phyloP scores from a whole-genome alignment of 2,888 invertebrate genomes.

The Trissonchulus sp. region DNA sequence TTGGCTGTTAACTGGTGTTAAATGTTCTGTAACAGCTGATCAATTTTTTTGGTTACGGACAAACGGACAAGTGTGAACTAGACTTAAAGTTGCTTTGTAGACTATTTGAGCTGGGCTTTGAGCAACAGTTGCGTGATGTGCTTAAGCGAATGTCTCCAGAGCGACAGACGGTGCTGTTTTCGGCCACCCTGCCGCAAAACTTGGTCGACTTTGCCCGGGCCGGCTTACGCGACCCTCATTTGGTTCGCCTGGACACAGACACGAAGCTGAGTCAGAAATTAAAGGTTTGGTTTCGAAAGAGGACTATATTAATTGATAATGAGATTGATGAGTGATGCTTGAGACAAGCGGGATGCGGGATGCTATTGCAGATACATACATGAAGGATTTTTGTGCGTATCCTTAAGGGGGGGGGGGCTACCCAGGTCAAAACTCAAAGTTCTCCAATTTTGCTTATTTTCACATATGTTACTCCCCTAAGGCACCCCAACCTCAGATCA shows the following conservation, averaged over 20 bases:
- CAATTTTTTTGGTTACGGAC: not conserved
- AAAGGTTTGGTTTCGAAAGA: too few species aligned
- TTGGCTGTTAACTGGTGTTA: not conserved
- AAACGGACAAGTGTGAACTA: too few species aligned
- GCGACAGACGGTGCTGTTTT: slow-evolving; percentile 91
- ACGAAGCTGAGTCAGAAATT: slow-evolving; percentile 84
- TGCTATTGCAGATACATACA: too few species aligned
- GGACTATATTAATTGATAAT: too few species aligned
- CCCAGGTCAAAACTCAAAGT: too few species aligned
- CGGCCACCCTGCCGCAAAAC: slow-evolving; percentile 91
- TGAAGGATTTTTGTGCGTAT: too few species aligned
- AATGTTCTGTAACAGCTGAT: not conserved
- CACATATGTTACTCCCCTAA: too few species aligned
- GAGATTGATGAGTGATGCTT: too few species aligned
- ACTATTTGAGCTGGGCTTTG: slow-evolving; percentile 96
- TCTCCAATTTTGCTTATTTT: too few species aligned
- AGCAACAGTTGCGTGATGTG: slow-evolving; percentile 84
- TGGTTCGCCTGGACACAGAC: slow-evolving; percentile 77
- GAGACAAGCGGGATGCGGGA: too few species aligned
- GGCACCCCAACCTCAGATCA: too few species aligned
- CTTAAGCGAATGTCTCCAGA: slow-evolving; percentile 73
- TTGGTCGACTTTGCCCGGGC: slow-evolving; percentile 90
- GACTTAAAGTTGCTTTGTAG: slow-evolving; percentile 54
- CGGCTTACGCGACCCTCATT: slow-evolving; percentile 76
- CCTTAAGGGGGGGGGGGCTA: too few species aligned